Evolutionary conservation across 1,140 invertebrate genomes (phyloP).

Genomic region (Coptotermes formosanus): DNA sequence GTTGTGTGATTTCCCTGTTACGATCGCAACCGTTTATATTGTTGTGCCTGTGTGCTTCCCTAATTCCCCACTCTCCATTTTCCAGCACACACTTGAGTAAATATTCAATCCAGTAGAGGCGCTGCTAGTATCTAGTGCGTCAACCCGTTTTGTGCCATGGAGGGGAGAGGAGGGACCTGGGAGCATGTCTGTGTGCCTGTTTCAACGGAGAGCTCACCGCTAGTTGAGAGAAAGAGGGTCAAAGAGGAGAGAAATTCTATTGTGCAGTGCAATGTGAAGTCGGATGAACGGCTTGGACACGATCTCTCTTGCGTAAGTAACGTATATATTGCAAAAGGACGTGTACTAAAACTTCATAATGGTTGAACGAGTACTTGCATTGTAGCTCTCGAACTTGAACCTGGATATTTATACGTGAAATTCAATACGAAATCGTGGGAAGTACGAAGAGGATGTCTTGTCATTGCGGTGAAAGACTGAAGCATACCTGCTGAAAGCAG

Average conservation of each 20-base stretch:
- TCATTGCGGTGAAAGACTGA: constrained; percentile 8
- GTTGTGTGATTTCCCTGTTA: background rate
- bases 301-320: background rate
- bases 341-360: background rate
- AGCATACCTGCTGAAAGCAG: background rate
- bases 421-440: background rate
- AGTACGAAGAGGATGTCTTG: background rate
- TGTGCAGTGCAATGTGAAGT: background rate
- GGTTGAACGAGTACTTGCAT: background rate
- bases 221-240: constrained; percentile 17
- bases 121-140: background rate
- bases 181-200: constrained; percentile 1
- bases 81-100: background rate
- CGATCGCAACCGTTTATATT: background rate
- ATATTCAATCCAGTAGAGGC: background rate
- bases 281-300: background rate
- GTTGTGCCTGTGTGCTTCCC: background rate
- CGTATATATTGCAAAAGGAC: background rate
- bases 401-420: background rate
- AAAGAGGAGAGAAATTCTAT: background rate
- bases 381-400: background rate
- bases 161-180: background rate
- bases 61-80: background rate
- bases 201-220: background rate
- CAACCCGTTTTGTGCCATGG: background rate